These are phyloP conservation scores for Meloidogyne exigua DNA, from an alignment of 1,140 invertebrate genomes.

Conservation along the genomic window DNA sequence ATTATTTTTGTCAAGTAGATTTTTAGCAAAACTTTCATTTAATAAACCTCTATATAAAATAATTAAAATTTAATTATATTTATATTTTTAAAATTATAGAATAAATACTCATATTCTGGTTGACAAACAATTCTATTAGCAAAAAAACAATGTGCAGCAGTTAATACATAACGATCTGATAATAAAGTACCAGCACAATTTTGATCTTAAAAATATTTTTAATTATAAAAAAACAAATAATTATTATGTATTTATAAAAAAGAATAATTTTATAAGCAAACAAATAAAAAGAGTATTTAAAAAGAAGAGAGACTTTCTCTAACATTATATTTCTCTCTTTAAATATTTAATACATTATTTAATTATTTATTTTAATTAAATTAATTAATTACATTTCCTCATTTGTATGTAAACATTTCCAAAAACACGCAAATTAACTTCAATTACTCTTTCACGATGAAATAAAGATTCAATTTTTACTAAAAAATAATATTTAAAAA, in stretches of 20 bases:
- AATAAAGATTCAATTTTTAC: background rate
- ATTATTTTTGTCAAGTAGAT: background rate
- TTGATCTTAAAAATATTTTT: background rate
- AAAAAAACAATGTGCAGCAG: slow-evolving; percentile 26
- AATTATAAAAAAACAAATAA: too few species aligned
- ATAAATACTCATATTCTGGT: background rate
- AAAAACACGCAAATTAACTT: slow-evolving; percentile 17
- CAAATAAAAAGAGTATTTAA: too few species aligned
- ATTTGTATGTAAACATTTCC: slow-evolving; percentile 2
- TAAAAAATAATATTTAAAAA: background rate
- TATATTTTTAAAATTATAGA: background rate
- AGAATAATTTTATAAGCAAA: too few species aligned
- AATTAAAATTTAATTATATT: background rate
- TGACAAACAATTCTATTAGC: background rate
- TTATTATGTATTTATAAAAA: too few species aligned
- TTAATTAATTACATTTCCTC: slow-evolving; percentile 2
- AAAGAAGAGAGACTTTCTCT: too few species aligned
- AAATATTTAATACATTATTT: background rate
- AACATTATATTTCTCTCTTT: background rate
- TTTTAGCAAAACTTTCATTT: slow-evolving; percentile 8
- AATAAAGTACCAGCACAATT: slow-evolving; percentile 25
- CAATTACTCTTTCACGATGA: background rate
- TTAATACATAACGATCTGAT: slow-evolving; percentile 3
- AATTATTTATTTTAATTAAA: background rate
- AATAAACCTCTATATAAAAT: background rate